phyloP scores from a whole-genome alignment of 2,888 invertebrate species.

The Mythimna albipuncta region DNA sequence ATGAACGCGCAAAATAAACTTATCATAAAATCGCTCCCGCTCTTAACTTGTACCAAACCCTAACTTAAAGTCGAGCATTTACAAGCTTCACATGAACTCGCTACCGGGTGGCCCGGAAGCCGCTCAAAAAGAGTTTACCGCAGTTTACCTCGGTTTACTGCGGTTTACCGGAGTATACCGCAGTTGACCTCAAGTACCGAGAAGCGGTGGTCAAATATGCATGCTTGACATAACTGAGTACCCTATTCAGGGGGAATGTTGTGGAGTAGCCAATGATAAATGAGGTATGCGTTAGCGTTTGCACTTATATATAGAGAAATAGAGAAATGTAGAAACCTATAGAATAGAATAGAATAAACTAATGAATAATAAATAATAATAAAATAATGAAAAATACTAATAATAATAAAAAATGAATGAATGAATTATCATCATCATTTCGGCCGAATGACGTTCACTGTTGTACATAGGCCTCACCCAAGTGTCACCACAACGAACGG shows the following conservation, averaged over 20 bases:
- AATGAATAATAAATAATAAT: too few species aligned
- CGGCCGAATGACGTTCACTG: too few species aligned
- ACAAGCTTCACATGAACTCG: slow-evolving; percentile 49
- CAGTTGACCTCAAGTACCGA: slow-evolving; percentile 40
- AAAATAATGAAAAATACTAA: too few species aligned
- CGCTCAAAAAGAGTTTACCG: slow-evolving; percentile 61
- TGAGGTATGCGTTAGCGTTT: background rate
- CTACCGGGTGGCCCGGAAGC: slow-evolving; percentile 76
- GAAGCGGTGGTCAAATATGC: slow-evolving; percentile 37
- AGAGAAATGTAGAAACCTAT: too few species aligned
- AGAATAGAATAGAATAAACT: too few species aligned
- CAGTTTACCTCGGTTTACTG: slow-evolving; percentile 28
- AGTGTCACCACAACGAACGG: too few species aligned
- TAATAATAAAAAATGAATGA: too few species aligned
- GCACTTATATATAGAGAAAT: too few species aligned
- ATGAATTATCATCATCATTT: too few species aligned
- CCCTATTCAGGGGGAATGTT: background rate
- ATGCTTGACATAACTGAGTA: slow-evolving; percentile 8
- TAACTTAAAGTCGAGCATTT: slow-evolving; percentile 56
- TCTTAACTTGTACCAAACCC: slow-evolving; percentile 33
- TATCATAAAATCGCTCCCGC: slow-evolving; percentile 29
- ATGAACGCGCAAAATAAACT: background rate
- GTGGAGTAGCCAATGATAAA: background rate
- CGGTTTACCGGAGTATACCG: slow-evolving; percentile 35
- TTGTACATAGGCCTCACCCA: too few species aligned